phyloP scores from a whole-genome alignment of 2,888 invertebrate species.

The Zootermopsis nevadensis region DNA sequence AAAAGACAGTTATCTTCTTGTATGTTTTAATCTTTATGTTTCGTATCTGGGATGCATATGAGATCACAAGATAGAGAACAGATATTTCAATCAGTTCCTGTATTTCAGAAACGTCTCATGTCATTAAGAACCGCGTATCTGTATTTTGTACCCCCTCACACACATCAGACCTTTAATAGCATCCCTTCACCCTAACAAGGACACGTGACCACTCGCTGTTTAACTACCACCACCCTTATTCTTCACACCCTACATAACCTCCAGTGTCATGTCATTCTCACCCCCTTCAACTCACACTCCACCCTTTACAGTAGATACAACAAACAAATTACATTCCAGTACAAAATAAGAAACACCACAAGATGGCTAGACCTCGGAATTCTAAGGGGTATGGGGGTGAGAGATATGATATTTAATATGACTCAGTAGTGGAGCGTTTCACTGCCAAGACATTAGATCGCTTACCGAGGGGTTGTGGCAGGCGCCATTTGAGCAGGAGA shows the following conservation, averaged over 20 bases:
- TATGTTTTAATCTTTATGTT: too few relatives aligned
- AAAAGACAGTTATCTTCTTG: too few relatives aligned
- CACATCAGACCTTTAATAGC: neutral
- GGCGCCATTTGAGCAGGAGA: slow-evolving; percentile 6
- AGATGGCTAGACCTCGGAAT: neutral
- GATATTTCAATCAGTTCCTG: too few relatives aligned
- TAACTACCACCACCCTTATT: neutral
- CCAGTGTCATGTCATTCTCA: slow-evolving; percentile 9
- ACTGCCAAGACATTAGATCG: slow-evolving; percentile 24
- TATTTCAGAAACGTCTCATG: too few relatives aligned
- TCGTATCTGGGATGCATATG: too few relatives aligned
- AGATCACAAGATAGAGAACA: too few relatives aligned
- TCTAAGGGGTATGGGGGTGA: slow-evolving; percentile 16
- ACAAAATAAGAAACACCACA: slow-evolving; percentile 11
- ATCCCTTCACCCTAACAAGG: neutral
- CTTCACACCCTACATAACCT: slow-evolving; percentile 8
- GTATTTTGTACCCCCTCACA: neutral
- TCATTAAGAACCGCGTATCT: too few relatives aligned
- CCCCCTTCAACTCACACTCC: neutral
- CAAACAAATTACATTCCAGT: slow-evolving; percentile 19
- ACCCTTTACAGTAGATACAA: slow-evolving; percentile 19
- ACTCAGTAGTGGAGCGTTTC: slow-evolving; percentile 26
- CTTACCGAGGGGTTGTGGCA: slow-evolving; percentile 13
- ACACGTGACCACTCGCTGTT: slow-evolving; percentile 4
- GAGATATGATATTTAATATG: slow-evolving; percentile 32